Conservation (phyloP, 2,888 invertebrate genomes). For the Lydus trimaculatus region DNA sequence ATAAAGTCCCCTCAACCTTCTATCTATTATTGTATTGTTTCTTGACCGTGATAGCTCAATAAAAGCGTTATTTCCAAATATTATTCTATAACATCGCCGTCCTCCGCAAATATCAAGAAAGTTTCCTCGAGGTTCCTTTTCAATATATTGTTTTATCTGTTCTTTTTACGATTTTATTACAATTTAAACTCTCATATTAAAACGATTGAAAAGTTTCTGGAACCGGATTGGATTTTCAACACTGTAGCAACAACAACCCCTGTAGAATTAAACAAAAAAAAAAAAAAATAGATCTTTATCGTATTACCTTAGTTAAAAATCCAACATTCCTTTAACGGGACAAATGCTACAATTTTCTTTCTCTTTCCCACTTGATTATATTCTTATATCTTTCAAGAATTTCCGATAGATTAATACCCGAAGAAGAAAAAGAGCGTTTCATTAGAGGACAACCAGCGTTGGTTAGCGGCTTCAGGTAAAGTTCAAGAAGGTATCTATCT, state of each 20-base stretch:
- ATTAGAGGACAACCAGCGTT: conserved; percentile 39
- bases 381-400: conserved; percentile 42
- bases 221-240: background rate
- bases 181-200: conserved; percentile 33
- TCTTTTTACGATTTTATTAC: conserved; percentile 30
- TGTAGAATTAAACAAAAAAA: background rate
- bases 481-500: conserved; percentile 40
- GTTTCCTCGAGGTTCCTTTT: conserved; percentile 31
- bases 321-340: background rate
- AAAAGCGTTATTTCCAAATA: conserved; percentile 44
- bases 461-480: conserved; percentile 49
- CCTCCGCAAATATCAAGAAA: conserved; percentile 33
- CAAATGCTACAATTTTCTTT: conserved; percentile 11
- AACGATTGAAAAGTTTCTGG: conserved; percentile 4
- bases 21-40: conserved; percentile 38
- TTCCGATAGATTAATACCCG: conserved; percentile 51
- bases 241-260: background rate
- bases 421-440: conserved; percentile 47
- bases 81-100: conserved; percentile 44
- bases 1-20: conserved; percentile 33
- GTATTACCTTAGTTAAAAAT: conserved; percentile 1
- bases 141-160: conserved; percentile 30
- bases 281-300: conserved; percentile 3
- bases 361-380: background rate
- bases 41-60: conserved; percentile 43